phyloP scores from a whole-genome alignment of 2,113 vertebrate genomes.

The Erinaceus europaeus region DNA sequence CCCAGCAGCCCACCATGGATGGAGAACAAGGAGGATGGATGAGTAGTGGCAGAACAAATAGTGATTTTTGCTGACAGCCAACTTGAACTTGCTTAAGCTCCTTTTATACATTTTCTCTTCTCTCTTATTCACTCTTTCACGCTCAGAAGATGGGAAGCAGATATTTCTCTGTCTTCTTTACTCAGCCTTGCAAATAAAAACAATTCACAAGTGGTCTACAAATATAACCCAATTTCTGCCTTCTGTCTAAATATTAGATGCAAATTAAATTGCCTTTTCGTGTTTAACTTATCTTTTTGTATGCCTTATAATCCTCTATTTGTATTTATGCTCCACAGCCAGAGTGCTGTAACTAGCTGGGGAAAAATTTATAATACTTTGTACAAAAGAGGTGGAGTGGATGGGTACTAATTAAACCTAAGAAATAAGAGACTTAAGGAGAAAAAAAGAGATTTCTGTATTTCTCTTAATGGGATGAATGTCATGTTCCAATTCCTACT shows the following conservation, averaged over 20 bases:
- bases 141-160: background rate
- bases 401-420: constrained; percentile 78
- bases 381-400: constrained; percentile 54
- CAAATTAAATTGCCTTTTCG: constrained; percentile 60
- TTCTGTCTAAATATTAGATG: constrained; percentile 58
- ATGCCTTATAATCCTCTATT: constrained; percentile 48
- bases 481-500: constrained; percentile 80
- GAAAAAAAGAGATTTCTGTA: constrained; percentile 71
- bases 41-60: background rate
- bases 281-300: constrained; percentile 53
- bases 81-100: background rate
- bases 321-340: constrained; percentile 49
- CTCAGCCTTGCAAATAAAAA: constrained; percentile 50
- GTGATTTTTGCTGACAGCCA: background rate
- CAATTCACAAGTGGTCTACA: constrained; percentile 29
- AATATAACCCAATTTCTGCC: constrained; percentile 17
- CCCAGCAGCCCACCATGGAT: background rate
- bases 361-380: constrained; percentile 13
- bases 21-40: background rate
- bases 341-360: constrained; percentile 23
- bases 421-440: constrained; percentile 71
- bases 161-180: constrained; percentile 24
- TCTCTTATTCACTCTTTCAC: background rate
- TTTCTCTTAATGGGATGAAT: constrained; percentile 81
- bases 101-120: background rate